These are phyloP conservation scores for Macropis europaea DNA, from an alignment of 2,888 invertebrate genomes.

Conservation along the genomic window DNA sequence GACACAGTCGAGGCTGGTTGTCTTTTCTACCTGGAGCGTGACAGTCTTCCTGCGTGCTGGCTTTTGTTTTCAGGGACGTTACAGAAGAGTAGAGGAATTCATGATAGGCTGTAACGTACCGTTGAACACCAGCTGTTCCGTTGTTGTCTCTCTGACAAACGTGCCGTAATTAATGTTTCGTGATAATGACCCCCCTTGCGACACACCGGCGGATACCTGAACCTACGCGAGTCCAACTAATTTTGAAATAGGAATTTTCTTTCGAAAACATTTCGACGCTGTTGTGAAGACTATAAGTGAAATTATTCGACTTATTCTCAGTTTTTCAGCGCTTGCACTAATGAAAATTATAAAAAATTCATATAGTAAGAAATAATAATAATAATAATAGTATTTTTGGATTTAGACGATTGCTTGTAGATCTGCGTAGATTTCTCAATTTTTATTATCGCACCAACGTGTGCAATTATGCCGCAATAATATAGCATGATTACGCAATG, in stretches of 20 bases:
- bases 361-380: too few relatives aligned
- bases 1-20: too few relatives aligned
- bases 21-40: constrained; percentile 1
- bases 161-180: constrained; percentile 32
- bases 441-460: too few relatives aligned
- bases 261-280: background rate
- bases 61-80: constrained; percentile 38
- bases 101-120: constrained; percentile 26
- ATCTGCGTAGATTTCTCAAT: too few relatives aligned
- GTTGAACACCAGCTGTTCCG: constrained; percentile 32
- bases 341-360: too few relatives aligned
- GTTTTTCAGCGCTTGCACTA: too few relatives aligned
- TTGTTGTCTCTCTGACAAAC: constrained; percentile 32
- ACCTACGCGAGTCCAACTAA: background rate
- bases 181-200: constrained; percentile 9
- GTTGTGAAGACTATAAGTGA: too few relatives aligned
- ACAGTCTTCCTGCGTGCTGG: constrained; percentile 4
- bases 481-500: too few relatives aligned
- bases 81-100: constrained; percentile 36
- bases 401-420: too few relatives aligned
- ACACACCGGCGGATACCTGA: constrained; percentile 11
- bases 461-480: too few relatives aligned
- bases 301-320: too few relatives aligned
- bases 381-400: too few relatives aligned
- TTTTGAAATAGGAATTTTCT: background rate